These are phyloP conservation scores for Acrobasis consociella DNA, from an alignment of 2,888 invertebrate species.

Conservation along the genomic window DNA sequence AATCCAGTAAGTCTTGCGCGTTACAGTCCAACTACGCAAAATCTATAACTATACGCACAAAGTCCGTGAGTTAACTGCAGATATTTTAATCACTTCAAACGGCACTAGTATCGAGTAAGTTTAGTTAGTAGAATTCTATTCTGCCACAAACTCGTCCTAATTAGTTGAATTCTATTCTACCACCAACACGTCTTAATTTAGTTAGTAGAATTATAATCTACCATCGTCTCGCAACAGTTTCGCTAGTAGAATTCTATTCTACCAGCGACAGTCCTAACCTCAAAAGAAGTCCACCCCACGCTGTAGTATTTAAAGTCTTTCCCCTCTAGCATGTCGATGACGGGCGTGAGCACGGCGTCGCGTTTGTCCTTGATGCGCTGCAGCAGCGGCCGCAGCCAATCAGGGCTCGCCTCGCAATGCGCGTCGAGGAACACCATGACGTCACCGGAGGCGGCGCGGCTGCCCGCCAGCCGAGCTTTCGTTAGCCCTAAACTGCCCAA, in stretches of 20 bases:
- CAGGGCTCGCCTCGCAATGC: constrained; percentile 91
- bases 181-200: no score
- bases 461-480: constrained; percentile 91
- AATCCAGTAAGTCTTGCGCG: no score
- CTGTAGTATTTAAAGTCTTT: background rate
- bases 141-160: background rate
- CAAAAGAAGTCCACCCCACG: background rate
- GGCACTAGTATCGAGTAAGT: no score
- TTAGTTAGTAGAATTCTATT: no score
- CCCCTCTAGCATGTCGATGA: constrained; percentile 87
- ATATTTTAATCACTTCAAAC: no score
- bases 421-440: constrained; percentile 89
- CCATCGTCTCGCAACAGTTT: no score
- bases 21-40: no score
- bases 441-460: constrained; percentile 64
- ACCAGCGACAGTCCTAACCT: background rate
- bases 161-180: no score
- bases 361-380: constrained; percentile 84
- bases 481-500: constrained; percentile 87
- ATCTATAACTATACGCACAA: no score
- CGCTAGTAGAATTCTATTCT: no score
- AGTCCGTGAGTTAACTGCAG: no score
- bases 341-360: constrained; percentile 93
- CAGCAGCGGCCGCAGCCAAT: constrained; percentile 95
- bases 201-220: no score